Evolutionary conservation across 2,797 vertebrate species (phyloP), one percentile per base, ranked within the genome.

Genomic region (Sibirionetta formosa): DNA sequence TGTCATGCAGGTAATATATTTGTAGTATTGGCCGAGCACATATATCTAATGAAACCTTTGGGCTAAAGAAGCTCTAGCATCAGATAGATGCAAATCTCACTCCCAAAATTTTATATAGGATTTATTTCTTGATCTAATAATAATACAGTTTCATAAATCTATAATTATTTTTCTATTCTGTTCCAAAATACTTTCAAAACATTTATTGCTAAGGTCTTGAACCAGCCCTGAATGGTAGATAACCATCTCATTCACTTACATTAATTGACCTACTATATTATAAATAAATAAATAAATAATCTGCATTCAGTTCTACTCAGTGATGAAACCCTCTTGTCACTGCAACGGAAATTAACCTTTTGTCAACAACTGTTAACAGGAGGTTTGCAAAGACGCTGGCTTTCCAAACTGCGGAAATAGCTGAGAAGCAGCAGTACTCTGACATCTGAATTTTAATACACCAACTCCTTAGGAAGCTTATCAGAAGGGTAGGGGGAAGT

Each of bases 381-480:
- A 88, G 60, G 63, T 23, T 6, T 66, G 82, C 91, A 71, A 93
- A 90, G 92, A 35, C 51, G 69, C 69, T 11, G 15, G 91, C 76
- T 91, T 88, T 93, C 86, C 60, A 65, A 88, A 84, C 86, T 79
- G 73, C 9, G 42, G 95, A 96, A 96, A 95, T 10, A 29, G 75
- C 92, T 66, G 2, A 73, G 75, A 38, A 82, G 42, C 53, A 88
- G 88, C 93, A 85, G 36, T 42, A 4, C 65, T 82, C 75, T 65
- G 93, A 93, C 90, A 90, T 94, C 75, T 94, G 96, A 95, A 89
- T 87, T 96, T 95, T 96, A 92, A 86, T 94, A 93, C 76, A 58
- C 27, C 65, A 88, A 27, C 17, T 61, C 60, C 36, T 83, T 53
- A 90, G 88, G 73, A 93, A 78, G 86, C 61, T 73, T 95, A 68